Evolutionary conservation across 2,888 invertebrate species (phyloP), one percentile per base, ranked within the genome.

Genomic region (Eristalis tenax): DNA sequence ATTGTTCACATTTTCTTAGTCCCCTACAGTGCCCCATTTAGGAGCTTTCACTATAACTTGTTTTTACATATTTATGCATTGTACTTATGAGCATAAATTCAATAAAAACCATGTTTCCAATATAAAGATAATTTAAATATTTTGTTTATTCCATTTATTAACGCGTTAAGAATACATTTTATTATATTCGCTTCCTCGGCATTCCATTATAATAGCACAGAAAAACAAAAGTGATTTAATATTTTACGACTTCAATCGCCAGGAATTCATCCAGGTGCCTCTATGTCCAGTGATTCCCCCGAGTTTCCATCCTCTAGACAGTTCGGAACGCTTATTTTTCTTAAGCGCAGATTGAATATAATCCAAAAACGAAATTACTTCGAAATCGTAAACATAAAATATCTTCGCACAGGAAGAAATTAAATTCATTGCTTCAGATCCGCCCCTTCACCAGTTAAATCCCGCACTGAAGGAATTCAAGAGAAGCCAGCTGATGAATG

Each of bases 221-320:
- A 69, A 64, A n/a, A 43, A 73, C 61, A 26, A 70, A 76, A 69
- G 78, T 43, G 57, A 73, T 79, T 79, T 43, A 74, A 83, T 79
- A 79, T 78, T 83, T 74, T 73, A 79, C 64, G 78, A 83, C 69
- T 74, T 57, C 66, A 73, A 83, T 78, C 68, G 68, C 65, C 65
- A 61, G 56, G 28, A 10, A 1, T 22, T 59, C 28, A n/a, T 63
- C 56, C 40, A 50, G 5, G 43, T 56, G 68, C 57, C 65, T 18
- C 69, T 59, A 43, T 38, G 76, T 38, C 56, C 28, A 63, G 50
- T 69, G 69, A 77, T 78, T 73, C 68, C 61, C 63, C 22, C 64
- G 5, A 18, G 23, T 59, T 18, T 4, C 2, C 43, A 35, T 38
- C 38, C 83, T 74, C 79, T 59, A 50, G 79, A 83, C 73, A 83